A percentile compares a stretch with the other conserved stretches of the same genome.
Evolutionary conservation across 23 tunicate genomes (phyloP).

Genomic region (Phallusia fumigata): DNA sequence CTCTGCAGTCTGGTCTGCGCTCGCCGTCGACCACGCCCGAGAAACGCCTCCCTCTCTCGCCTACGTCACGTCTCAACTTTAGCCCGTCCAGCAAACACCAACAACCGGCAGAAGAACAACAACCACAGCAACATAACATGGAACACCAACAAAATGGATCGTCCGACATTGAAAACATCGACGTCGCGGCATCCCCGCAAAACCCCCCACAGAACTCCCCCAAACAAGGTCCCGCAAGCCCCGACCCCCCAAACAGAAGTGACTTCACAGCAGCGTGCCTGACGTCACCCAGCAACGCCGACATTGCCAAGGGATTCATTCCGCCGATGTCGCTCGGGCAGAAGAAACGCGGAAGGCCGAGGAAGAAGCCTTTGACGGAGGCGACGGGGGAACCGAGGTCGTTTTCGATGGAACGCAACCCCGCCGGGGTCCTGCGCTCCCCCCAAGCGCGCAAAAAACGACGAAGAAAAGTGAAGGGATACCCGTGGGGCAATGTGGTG

Average conservation of each 20-base stretch:
- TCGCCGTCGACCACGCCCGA: conserved; percentile 27
- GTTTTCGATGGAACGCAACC: too few relatives aligned
- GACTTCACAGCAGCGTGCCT: neutral
- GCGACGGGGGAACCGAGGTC: neutral
- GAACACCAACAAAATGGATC: neutral
- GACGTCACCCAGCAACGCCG: conserved; percentile 5
- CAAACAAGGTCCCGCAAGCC: neutral
- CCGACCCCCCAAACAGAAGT: neutral
- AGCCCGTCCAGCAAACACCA: neutral
- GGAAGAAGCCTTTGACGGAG: conserved; percentile 2
- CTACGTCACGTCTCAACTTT: neutral
- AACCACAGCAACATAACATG: neutral
- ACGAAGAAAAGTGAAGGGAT: conserved; percentile 70
- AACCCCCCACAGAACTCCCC: neutral
- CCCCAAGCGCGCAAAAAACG: conserved; percentile 29
- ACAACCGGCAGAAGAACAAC: neutral
- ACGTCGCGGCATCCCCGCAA: neutral
- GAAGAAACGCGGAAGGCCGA: conserved; percentile 9
- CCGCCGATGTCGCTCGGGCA: conserved; percentile 4
- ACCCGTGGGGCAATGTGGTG: conserved; percentile 75
- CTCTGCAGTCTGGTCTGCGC: conserved; percentile 5
- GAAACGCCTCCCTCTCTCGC: conserved; percentile 8
- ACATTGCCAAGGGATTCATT: neutral
- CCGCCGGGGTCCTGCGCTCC: neutral
- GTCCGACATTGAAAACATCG: neutral